These are phyloP conservation scores for Drosophila nigritarsus DNA, from an alignment of 2,888 invertebrate species.

Conservation along the genomic window DNA sequence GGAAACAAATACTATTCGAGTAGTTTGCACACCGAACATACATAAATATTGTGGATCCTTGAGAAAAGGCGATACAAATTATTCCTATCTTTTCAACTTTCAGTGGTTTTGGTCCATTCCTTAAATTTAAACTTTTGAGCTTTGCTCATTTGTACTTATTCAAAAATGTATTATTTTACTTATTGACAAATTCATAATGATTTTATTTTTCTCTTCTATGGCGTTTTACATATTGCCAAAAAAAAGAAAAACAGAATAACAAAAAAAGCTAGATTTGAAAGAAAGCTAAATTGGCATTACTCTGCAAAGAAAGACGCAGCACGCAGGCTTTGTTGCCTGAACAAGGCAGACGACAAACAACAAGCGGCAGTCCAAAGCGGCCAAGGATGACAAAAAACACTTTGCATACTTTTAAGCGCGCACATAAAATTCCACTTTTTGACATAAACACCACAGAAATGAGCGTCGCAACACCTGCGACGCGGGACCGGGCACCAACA, in stretches of 20 bases:
- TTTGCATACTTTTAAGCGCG: conserved; percentile 73
- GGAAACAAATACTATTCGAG: neutral
- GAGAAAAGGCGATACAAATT: neutral
- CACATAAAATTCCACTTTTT: conserved; percentile 75
- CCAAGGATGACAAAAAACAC: conserved; percentile 46
- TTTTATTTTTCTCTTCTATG: neutral
- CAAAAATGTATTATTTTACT: neutral
- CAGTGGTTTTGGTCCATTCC: neutral
- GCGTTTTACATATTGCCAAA: neutral
- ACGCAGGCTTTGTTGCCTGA: neutral
- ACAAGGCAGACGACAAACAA: neutral
- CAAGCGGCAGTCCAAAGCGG: neutral
- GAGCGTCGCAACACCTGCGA: conserved; percentile 68
- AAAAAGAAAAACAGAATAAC: neutral
- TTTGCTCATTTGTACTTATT: neutral
- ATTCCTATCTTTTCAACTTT: neutral
- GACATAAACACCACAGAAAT: conserved; percentile 74
- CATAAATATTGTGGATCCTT: neutral
- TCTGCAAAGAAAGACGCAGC: neutral
- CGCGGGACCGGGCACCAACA: conserved; percentile 34
- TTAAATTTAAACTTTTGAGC: neutral
- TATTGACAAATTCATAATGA: neutral
- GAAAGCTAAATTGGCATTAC: neutral
- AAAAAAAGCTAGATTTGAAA: neutral
- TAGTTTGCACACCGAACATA: neutral